Evolutionary conservation across 2,888 invertebrate species (phyloP).

Genomic region (Melanostoma scalare): DNA sequence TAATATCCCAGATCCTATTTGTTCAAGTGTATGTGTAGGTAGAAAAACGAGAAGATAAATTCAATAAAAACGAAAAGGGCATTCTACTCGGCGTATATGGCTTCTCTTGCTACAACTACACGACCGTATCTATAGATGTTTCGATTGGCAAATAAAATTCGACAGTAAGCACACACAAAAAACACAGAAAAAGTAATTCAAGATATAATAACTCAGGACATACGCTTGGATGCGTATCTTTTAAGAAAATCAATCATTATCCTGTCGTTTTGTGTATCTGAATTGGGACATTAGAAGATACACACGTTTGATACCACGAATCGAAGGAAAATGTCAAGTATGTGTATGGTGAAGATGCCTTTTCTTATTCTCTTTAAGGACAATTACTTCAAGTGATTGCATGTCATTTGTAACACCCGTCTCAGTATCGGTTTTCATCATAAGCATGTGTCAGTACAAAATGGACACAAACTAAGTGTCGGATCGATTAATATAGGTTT

Average conservation of each 20-base stretch:
- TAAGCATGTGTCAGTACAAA: background rate
- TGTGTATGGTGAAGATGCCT: slow-evolving; percentile 4
- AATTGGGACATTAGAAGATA: slow-evolving; percentile 19
- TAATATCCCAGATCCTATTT: slow-evolving; percentile 12
- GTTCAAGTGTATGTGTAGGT: background rate
- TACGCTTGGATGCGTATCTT: slow-evolving; percentile 25
- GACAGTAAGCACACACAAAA: background rate
- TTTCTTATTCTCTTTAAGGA: background rate
- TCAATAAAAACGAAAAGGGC: background rate
- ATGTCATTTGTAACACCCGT: slow-evolving; percentile 16
- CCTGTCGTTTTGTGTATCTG: slow-evolving; percentile 27
- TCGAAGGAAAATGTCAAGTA: slow-evolving; percentile 16
- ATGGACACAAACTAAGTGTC: too few species aligned
- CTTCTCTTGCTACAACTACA: background rate
- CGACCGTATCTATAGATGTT: background rate
- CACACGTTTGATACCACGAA: background rate
- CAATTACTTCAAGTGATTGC: slow-evolving; percentile 20
- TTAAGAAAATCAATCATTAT: slow-evolving; percentile 46
- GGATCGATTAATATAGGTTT: too few species aligned
- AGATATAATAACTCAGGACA: slow-evolving; percentile 27
- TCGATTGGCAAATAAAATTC: slow-evolving; percentile 25
- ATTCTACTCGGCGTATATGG: background rate
- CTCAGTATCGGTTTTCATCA: background rate
- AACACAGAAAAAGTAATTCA: slow-evolving; percentile 9
- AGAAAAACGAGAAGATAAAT: background rate